Evolutionary conservation across 2,113 vertebrate genomes (phyloP).

Genomic region (Oreochromis niloticus): DNA sequence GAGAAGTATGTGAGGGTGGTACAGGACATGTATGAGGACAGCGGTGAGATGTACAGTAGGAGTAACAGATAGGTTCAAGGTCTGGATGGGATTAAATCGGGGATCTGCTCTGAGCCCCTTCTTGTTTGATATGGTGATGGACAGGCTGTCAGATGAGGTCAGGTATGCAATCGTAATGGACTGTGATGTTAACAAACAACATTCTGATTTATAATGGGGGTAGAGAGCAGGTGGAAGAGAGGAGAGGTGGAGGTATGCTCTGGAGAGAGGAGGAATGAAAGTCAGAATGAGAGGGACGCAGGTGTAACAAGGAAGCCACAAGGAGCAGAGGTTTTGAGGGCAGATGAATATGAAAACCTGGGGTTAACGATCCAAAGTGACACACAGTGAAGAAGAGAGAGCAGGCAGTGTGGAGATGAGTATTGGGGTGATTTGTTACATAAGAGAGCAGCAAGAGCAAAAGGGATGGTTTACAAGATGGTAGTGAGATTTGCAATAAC

Average conservation of each 20-base stretch:
- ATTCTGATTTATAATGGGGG: not conserved
- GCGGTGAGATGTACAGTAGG: not conserved
- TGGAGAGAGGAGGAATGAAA: not conserved
- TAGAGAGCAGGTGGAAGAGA: not conserved
- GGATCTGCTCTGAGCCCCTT: not conserved
- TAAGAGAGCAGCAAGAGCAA: not conserved
- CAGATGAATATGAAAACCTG: not conserved
- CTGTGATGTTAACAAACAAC: not conserved
- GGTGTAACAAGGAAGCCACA: not conserved
- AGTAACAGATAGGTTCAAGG: not conserved
- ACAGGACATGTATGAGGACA: not conserved
- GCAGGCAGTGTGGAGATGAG: not conserved
- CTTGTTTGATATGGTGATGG: not conserved
- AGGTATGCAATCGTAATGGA: not conserved
- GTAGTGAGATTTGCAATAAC: not conserved
- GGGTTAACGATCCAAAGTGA: not conserved
- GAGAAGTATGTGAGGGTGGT: not conserved
- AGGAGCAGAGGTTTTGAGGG: not conserved
- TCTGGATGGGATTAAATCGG: not conserved
- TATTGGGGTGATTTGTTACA: not conserved
- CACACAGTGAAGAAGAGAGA: not conserved
- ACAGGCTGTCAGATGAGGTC: not conserved
- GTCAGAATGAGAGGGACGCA: rapidly evolving
- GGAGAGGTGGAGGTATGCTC: not conserved
- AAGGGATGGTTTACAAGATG: not conserved